A percentile compares a stretch with the other conserved stretches of the same genome.
Conservation (phyloP, 2,888 invertebrate species). For the Mechanitis messenoides region DNA sequence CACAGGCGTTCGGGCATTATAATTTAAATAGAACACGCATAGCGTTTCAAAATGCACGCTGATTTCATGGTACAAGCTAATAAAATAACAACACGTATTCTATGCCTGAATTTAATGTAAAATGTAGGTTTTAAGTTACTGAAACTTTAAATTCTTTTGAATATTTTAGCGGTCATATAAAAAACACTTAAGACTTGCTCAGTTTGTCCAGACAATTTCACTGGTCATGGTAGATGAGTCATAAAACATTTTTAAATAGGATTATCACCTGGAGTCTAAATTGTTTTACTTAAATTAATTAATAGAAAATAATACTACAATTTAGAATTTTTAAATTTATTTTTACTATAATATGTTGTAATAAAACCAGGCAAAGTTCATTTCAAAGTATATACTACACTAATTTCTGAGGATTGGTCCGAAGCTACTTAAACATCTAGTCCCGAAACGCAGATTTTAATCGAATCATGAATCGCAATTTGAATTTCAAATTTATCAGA, state of each 20-base stretch:
- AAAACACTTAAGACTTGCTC: too few relatives aligned
- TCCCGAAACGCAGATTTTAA: slow-evolving; percentile 24
- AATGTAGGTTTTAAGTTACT: neutral
- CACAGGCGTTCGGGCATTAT: slow-evolving; percentile 23
- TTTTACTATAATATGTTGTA: neutral
- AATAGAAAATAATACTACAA: too few relatives aligned
- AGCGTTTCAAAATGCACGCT: slow-evolving; percentile 20
- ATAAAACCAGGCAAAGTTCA: neutral
- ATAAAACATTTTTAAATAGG: too few relatives aligned
- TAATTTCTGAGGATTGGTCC: neutral
- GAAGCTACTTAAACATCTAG: slow-evolving; percentile 11
- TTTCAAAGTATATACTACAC: neutral
- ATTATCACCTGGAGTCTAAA: too few relatives aligned
- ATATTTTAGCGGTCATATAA: too few relatives aligned
- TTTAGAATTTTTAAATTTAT: too few relatives aligned
- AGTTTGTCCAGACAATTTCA: too few relatives aligned
- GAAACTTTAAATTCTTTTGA: too few relatives aligned
- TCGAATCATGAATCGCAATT: slow-evolving; percentile 34
- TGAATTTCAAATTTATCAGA: slow-evolving; percentile 36
- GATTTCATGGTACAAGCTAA: slow-evolving; percentile 19
- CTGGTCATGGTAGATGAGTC: too few relatives aligned
- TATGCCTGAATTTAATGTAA: slow-evolving; percentile 22
- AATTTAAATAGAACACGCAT: slow-evolving; percentile 27
- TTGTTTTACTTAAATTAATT: too few relatives aligned
- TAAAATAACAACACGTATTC: slow-evolving; percentile 28